These are phyloP conservation scores for Diachasma alloeum DNA, from an alignment of 1,140 invertebrate genomes.

Conservation along the genomic window DNA sequence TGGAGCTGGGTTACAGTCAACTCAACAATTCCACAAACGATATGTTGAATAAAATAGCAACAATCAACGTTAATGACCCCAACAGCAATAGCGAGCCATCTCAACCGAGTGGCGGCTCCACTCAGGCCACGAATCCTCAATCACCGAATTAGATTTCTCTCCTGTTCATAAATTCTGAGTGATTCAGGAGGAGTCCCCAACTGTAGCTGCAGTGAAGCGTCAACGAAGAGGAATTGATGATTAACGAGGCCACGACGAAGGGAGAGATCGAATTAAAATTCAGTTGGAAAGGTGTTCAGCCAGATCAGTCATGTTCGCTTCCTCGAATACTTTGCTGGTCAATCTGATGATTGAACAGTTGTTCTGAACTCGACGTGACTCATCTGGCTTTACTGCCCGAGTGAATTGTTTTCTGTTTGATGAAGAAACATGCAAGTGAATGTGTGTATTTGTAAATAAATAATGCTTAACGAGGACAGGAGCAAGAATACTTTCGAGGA, in stretches of 20 bases:
- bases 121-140: not conserved
- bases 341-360: no score
- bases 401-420: not conserved
- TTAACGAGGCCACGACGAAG: not conserved
- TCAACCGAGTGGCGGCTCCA: not conserved
- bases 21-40: slow-evolving; percentile 46
- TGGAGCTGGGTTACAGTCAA: slow-evolving; percentile 45
- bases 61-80: slow-evolving; percentile 21
- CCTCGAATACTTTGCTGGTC: no score
- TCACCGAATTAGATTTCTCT: not conserved
- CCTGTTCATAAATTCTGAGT: not conserved
- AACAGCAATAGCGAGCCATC: not conserved
- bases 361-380: no score
- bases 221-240: not conserved
- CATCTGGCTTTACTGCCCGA: no score
- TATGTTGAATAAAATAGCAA: slow-evolving; percentile 34
- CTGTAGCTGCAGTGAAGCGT: not conserved
- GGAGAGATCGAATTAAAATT: not conserved
- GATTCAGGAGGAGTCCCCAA: not conserved
- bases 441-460: not conserved
- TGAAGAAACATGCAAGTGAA: not conserved
- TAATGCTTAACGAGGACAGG: not conserved
- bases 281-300: not conserved
- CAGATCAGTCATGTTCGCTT: no score
- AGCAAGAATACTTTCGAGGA: not conserved